Percentiles rank a stretch among this genome's conserved stretches.
Conservation (phyloP, 2,888 invertebrate genomes). For the Cheilosia scutellata region DNA sequence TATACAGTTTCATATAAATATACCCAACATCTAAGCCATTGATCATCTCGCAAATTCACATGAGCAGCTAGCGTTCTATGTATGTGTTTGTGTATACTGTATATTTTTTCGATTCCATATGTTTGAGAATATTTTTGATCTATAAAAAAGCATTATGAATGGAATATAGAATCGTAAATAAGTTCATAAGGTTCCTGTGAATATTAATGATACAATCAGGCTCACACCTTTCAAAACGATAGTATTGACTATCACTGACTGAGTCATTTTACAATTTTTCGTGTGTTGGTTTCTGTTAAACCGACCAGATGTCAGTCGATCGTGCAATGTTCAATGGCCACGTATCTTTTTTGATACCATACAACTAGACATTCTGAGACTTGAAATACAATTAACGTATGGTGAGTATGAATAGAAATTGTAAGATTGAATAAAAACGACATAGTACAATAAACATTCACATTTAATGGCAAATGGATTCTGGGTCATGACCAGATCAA, state of each 20-base stretch:
- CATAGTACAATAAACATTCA: slow-evolving; percentile 61
- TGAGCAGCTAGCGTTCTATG: slow-evolving; percentile 18
- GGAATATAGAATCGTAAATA: background rate
- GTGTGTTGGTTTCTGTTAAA: background rate
- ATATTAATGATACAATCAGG: slow-evolving; percentile 28
- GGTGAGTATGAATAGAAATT: slow-evolving; percentile 5
- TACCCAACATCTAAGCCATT: slow-evolving; percentile 26
- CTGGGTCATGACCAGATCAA: slow-evolving; percentile 53
- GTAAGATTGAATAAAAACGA: slow-evolving; percentile 37
- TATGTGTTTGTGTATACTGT: too few species aligned
- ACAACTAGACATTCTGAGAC: background rate
- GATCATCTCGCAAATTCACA: slow-evolving; percentile 40
- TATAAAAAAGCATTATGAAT: slow-evolving; percentile 47
- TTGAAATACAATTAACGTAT: slow-evolving; percentile 12
- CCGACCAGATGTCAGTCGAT: slow-evolving; percentile 20
- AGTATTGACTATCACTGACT: slow-evolving; percentile 7
- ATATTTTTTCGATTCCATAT: background rate
- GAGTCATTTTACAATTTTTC: slow-evolving; percentile 31
- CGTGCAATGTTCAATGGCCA: slow-evolving; percentile 16
- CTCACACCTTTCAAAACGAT: background rate
- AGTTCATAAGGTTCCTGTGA: background rate
- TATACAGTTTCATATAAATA: slow-evolving; percentile 53
- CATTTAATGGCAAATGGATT: slow-evolving; percentile 54
- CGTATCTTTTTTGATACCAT: background rate
- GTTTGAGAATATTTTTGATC: slow-evolving; percentile 32